Evolutionary conservation across 2,113 vertebrate species (phyloP).

Genomic region (Myocastor coypus): DNA sequence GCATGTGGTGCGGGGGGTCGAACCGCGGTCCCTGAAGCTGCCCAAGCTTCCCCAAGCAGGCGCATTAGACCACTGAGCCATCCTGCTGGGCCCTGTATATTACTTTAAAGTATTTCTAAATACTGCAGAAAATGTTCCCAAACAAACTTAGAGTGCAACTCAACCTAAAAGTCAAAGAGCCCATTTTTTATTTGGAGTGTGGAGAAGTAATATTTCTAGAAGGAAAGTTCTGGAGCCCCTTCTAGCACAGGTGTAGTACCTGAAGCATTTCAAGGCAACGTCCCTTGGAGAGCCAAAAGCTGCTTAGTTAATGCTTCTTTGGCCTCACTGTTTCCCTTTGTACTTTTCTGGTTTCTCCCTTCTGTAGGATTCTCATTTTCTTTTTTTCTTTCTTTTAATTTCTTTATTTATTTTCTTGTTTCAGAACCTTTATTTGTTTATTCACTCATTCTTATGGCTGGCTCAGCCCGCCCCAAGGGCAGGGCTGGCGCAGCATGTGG

Average conservation of each 20-base stretch:
- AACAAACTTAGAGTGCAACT: not conserved
- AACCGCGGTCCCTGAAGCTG: no score
- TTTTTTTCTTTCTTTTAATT: no score
- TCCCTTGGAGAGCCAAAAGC: not conserved
- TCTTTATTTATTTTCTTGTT: no score
- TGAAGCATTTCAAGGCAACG: not conserved
- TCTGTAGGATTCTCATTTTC: not conserved
- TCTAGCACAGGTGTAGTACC: not conserved
- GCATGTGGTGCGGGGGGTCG: no score
- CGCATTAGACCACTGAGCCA: no score
- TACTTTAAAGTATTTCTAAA: conserved; percentile 1
- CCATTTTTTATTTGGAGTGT: not conserved
- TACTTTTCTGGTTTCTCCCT: not conserved
- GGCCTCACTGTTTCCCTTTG: not conserved
- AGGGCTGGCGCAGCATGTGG: no score
- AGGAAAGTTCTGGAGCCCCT: not conserved
- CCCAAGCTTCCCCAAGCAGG: no score
- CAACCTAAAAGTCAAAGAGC: not conserved
- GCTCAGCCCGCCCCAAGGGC: no score
- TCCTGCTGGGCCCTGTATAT: no score
- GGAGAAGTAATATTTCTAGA: not conserved
- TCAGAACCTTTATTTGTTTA: no score
- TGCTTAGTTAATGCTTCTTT: not conserved
- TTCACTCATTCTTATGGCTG: no score
- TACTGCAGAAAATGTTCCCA: not conserved